Base-by-base conservation (phyloP, 2,888 invertebrate genomes). In the Heliconius ismenius region DNA sequence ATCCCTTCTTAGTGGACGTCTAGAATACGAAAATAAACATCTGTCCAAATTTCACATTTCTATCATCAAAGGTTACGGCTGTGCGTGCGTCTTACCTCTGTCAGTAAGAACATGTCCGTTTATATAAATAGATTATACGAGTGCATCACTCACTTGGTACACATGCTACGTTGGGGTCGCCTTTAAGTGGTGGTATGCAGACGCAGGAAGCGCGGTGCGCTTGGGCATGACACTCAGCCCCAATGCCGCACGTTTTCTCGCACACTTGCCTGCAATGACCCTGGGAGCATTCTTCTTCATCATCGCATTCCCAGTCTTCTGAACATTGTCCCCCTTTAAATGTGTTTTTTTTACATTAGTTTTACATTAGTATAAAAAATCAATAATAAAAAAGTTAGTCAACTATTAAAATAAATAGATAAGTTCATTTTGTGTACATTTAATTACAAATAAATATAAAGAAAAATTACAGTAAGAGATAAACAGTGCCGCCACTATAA, bases 111-210 rank as follows among this genome's bases (percentile, higher is more conserved):
- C 7, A 32, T 32, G 32, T 32, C 32, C 32, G 7, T 32, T 32
- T 39, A 39, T 39, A 39, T 39, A 39, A 11, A 39, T 39, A 39
- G 39, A 39, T 39, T 39, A 11, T 39, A 11, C 39, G 32, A 32
- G 32, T 67, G 21, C 4, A 28, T 15, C 58, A 82, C 78, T 80
- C 78, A 93, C 93, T 89, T 74, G 91, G 88, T n/a, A 95, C 96
- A 87, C 98, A 98, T 83, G 96, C 97, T 75, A 96, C 91, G 83
- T 96, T 96, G n/a, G 98, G 97, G 95, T 98, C 96, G 78, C 98
- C 98, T 80, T 95, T 95, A 36, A 96, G 94, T 24, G 96, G 97
- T 15, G 95, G 89, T 68, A 97, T 96, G 86, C 98, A 98, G 74
- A 95, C 95, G 87, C 98, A 98, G 3, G 95, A 91, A 11, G 97